Evolutionary conservation across 1,140 invertebrate genomes (phyloP).

Genomic region (Anthonomus grandis): DNA sequence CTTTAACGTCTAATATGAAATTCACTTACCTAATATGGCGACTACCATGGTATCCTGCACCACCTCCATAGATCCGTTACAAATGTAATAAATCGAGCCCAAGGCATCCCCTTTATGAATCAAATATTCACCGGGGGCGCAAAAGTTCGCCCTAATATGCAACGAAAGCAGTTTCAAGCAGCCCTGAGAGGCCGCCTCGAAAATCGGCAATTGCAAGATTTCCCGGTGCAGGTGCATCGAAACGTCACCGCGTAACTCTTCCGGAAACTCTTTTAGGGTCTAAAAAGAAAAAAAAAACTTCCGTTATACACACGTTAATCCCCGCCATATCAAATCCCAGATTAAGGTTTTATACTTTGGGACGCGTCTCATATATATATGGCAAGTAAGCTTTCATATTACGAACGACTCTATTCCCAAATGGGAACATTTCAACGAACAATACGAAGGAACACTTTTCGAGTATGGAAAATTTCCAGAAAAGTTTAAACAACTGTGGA

Average conservation of each 20-base stretch:
- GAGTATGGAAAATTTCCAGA: too few species aligned
- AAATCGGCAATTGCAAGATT: constrained; percentile 90
- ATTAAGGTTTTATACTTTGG: too few species aligned
- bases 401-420: too few species aligned
- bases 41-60: constrained; percentile 97
- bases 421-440: too few species aligned
- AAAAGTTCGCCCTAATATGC: constrained; percentile 89
- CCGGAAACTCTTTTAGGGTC: constrained; percentile 95
- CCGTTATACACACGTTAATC: neutral
- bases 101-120: constrained; percentile 96
- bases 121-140: constrained; percentile 94
- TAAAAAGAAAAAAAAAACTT: constrained; percentile 47
- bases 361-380: too few species aligned
- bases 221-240: constrained; percentile 94
- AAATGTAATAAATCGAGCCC: constrained; percentile 93
- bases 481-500: too few species aligned
- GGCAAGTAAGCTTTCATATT: too few species aligned
- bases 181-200: constrained; percentile 84
- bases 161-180: constrained; percentile 87
- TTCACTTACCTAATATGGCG: constrained; percentile 84
- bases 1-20: neutral
- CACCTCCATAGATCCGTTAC: constrained; percentile 98
- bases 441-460: too few species aligned
- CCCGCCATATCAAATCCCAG: too few species aligned
- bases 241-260: constrained; percentile 90